Conservation (phyloP, 2,113 vertebrate genomes). For the Sciurus niger region DNA sequence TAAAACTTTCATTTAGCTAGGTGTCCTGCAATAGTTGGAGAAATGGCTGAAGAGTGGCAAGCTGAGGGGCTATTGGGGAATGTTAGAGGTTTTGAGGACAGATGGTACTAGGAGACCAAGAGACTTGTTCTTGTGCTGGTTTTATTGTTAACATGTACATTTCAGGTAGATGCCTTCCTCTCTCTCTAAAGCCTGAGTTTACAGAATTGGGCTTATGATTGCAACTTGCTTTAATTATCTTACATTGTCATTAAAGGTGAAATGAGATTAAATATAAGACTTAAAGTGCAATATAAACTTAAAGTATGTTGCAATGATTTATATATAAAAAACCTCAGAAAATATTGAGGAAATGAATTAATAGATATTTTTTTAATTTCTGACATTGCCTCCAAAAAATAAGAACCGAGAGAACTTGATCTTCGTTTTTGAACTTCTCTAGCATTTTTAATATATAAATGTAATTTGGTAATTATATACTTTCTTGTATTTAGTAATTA, state of each 20-base stretch:
- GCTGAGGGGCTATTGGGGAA: neutral
- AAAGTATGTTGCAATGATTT: neutral
- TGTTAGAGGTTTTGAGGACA: neutral
- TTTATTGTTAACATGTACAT: neutral
- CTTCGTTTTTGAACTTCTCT: slow-evolving; percentile 52
- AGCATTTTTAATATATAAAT: neutral
- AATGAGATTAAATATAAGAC: slow-evolving; percentile 10
- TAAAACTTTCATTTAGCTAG: neutral
- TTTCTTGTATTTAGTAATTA: slow-evolving; percentile 25
- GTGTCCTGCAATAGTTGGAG: neutral
- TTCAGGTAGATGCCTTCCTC: neutral
- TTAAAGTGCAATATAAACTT: neutral
- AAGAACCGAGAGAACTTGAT: neutral
- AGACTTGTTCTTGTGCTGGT: neutral
- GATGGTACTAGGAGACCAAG: neutral
- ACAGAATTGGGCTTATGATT: neutral
- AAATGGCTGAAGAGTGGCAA: neutral
- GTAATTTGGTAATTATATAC: neutral
- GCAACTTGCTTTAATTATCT: neutral
- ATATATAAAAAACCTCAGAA: slow-evolving; percentile 19
- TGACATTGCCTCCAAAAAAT: neutral
- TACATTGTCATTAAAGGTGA: neutral
- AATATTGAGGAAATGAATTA: neutral
- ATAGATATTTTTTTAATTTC: slow-evolving; percentile 7
- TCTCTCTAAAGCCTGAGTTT: neutral